A percentile compares a stretch with the other conserved stretches of the same genome.
phyloP scores from a whole-genome alignment of 2,888 invertebrate species.

The Tipula vernalis region DNA sequence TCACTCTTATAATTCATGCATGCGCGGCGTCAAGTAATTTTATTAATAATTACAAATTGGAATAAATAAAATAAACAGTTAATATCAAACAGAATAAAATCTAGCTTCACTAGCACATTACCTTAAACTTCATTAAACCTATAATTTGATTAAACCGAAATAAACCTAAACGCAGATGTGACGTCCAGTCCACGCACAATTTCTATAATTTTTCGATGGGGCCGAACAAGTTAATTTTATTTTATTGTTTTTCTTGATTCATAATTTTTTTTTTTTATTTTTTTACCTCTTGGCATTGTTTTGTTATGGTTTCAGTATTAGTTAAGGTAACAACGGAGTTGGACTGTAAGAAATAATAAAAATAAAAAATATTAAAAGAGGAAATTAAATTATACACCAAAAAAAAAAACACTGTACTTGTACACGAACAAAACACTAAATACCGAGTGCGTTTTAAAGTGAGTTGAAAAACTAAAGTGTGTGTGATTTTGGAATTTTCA shows the following conservation, averaged over 20 bases:
- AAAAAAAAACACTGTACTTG: background rate
- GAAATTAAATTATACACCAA: background rate
- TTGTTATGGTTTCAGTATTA: conserved; percentile 4
- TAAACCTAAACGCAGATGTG: no score
- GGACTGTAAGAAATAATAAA: background rate
- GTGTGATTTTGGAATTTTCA: background rate
- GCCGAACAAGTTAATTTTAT: background rate
- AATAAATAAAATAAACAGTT: no score
- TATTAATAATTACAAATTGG: no score
- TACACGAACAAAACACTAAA: background rate
- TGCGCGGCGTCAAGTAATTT: no score
- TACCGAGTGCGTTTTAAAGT: background rate
- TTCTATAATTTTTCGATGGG: background rate
- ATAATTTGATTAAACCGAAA: no score
- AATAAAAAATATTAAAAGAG: background rate
- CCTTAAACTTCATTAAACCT: no score
- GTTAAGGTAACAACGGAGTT: background rate
- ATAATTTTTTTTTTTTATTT: background rate
- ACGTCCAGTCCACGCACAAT: no score
- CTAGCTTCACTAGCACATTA: no score
- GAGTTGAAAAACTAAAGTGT: background rate
- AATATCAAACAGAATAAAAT: no score
- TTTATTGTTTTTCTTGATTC: background rate
- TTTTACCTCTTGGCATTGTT: background rate
- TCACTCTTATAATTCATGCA: no score